Evolutionary conservation across 2,113 vertebrate genomes (phyloP).

Genomic region (Trachemys scripta): DNA sequence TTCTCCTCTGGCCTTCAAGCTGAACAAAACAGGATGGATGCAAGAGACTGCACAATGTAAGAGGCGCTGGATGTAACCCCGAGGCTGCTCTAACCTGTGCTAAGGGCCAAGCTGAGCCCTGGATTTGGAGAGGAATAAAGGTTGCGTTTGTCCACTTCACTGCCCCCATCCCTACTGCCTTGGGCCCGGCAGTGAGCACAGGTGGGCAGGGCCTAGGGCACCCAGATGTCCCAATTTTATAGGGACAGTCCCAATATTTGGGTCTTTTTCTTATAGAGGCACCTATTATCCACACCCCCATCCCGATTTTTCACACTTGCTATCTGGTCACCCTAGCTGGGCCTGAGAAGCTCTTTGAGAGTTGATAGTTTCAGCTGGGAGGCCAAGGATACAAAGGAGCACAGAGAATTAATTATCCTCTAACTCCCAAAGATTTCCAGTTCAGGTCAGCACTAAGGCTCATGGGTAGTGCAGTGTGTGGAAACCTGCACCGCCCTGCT

Average conservation of each 20-base stretch:
- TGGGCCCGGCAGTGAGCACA: fast-evolving
- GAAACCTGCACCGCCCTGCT: not conserved
- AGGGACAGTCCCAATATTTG: too few relatives aligned
- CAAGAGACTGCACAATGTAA: fast-evolving
- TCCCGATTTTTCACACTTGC: too few relatives aligned
- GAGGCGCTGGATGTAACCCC: not conserved
- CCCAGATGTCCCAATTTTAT: too few relatives aligned
- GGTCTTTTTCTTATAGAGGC: too few relatives aligned
- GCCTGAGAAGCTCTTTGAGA: fast-evolving
- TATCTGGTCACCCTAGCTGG: too few relatives aligned
- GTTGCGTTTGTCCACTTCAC: fast-evolving
- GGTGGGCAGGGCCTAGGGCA: not conserved
- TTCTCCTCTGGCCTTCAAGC: not conserved
- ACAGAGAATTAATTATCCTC: not conserved
- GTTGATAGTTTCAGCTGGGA: fast-evolving
- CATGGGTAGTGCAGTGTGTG: fast-evolving
- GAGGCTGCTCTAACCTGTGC: not conserved
- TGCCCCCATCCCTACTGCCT: fast-evolving
- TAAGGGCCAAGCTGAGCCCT: not conserved
- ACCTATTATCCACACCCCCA: too few relatives aligned
- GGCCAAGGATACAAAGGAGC: not conserved
- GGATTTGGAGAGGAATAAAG: fast-evolving
- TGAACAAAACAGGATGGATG: fast-evolving
- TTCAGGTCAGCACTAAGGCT: fast-evolving
- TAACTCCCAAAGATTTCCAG: fast-evolving